A percentile compares a stretch with the other conserved stretches of the same genome.
Evolutionary conservation across 2,888 invertebrate species (phyloP).

Genomic region (Athetis lepigone): DNA sequence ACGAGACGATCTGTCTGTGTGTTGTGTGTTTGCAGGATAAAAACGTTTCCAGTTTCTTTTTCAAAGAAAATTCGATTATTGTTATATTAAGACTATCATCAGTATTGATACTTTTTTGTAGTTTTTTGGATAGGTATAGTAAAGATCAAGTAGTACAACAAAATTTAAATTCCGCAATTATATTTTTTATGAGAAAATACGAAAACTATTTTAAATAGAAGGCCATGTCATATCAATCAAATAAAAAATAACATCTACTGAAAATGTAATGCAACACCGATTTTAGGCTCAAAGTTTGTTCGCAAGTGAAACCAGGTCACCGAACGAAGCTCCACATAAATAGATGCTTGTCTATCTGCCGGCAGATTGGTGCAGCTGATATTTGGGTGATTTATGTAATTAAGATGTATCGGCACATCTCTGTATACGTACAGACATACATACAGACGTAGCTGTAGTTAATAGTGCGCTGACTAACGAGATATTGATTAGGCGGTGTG

Average conservation of each 20-base stretch:
- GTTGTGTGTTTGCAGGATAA: not conserved
- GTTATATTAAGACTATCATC: not conserved
- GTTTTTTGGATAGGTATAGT: not conserved
- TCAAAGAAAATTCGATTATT: not conserved
- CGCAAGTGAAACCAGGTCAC: not conserved
- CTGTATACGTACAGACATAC: constrained; percentile 9
- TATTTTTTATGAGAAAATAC: not conserved
- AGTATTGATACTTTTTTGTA: no score
- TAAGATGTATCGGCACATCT: constrained; percentile 61
- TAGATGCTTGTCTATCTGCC: constrained; percentile 31
- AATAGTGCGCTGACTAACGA: constrained; percentile 54
- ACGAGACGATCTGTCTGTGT: constrained; percentile 16
- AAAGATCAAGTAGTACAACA: not conserved
- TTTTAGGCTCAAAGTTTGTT: not conserved
- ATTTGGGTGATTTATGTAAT: constrained; percentile 65
- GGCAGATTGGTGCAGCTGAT: constrained; percentile 56
- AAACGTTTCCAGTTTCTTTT: not conserved
- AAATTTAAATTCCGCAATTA: no score
- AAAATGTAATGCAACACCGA: not conserved
- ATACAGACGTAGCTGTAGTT: not conserved
- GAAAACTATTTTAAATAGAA: not conserved
- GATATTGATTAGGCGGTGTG: constrained; percentile 41
- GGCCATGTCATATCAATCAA: not conserved
- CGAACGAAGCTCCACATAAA: constrained; percentile 27
- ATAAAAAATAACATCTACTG: not conserved